phyloP scores from a whole-genome alignment of 1,140 invertebrate genomes.

The Sminthurides bifidus region DNA sequence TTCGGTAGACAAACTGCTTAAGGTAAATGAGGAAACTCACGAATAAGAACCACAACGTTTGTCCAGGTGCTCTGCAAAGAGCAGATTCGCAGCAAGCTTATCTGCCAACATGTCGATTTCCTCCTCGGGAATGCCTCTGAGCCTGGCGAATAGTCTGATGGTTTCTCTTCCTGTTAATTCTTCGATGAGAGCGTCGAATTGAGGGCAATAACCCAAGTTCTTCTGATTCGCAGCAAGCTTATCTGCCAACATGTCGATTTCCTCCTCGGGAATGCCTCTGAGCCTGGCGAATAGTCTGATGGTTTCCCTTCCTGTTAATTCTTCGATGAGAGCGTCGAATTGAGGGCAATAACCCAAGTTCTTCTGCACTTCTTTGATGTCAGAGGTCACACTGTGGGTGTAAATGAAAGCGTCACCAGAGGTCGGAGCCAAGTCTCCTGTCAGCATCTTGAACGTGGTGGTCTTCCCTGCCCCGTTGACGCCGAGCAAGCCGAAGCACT shows the following conservation, averaged over 20 bases:
- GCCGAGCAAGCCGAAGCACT: conserved; percentile 52
- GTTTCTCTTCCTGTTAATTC: conserved; percentile 69
- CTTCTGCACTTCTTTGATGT: conserved; percentile 42
- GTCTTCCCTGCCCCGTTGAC: conserved; percentile 71
- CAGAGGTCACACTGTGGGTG: conserved; percentile 38
- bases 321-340: conserved; percentile 51
- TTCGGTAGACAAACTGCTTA: not conserved
- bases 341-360: conserved; percentile 35
- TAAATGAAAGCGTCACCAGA: conserved; percentile 48
- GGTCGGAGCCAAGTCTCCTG: conserved; percentile 57
- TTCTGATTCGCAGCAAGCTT: conserved; percentile 39
- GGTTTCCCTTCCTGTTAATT: conserved; percentile 67
- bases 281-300: conserved; percentile 60
- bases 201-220: conserved; percentile 62
- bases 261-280: conserved; percentile 49
- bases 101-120: conserved; percentile 36
- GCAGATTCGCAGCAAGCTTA: conserved; percentile 34
- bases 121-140: conserved; percentile 54
- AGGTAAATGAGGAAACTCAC: not conserved
- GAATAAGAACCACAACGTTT: no score
- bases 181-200: conserved; percentile 69
- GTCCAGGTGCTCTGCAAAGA: conserved; percentile 38
- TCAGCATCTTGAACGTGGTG: conserved; percentile 79
- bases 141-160: conserved; percentile 55
- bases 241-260: conserved; percentile 36